Base-by-base conservation (phyloP, 53 echinoderm and acorn worm species). In the Temnopleurus reevesii region DNA sequence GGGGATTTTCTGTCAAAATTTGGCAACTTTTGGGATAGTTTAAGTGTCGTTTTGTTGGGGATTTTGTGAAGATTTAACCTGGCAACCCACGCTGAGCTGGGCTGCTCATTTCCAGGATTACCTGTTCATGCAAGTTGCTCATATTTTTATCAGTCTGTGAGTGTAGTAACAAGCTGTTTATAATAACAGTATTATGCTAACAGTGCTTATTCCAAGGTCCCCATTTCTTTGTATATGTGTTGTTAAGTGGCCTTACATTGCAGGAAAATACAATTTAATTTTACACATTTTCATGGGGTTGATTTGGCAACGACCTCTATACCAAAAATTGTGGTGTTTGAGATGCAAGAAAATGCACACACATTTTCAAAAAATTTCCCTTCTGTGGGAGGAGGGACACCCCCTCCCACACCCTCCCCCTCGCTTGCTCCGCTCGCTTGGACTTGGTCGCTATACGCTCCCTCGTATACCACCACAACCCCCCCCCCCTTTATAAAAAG, bases 221-320 rank as follows among this genome's bases (percentile, higher is more conserved):
- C 80, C 80, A 76, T 41, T 76, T 76, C 77, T 76, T 76, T 76
- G 77, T 76, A 76, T 76, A 41, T 76, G 77, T 76, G 77, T 76
- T 76, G 77, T 76, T 43, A 76, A 76, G 43, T 76, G 77, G 77
- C 77, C 77, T 76, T 49, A 49, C 80, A 80, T 80, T 80, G 80
- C 80, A 80, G 80, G 80, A 80, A 80, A 80, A 80, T 80, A 51
- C 80, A 80, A 80, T 51, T 80, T 21, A 80, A 49, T 80, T 80
- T 80, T 80, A 80, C 80, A 80, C 46, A 80, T 80, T 80, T 80
- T 80, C 80, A 80, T 80, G 51, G 80, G 81, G 80, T n/a, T n/a
- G n/a, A n/a, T n/a, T n/a, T n/a, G n/a, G n/a, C n/a, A n/a, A n/a
- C n/a, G n/a, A n/a, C n/a, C n/a, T n/a, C n/a, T n/a, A n/a, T n/a